Percentiles rank a stretch among this genome's conserved stretches.
phyloP scores from a whole-genome alignment of 2,113 vertebrate genomes.

The Myotis yumanensis region DNA sequence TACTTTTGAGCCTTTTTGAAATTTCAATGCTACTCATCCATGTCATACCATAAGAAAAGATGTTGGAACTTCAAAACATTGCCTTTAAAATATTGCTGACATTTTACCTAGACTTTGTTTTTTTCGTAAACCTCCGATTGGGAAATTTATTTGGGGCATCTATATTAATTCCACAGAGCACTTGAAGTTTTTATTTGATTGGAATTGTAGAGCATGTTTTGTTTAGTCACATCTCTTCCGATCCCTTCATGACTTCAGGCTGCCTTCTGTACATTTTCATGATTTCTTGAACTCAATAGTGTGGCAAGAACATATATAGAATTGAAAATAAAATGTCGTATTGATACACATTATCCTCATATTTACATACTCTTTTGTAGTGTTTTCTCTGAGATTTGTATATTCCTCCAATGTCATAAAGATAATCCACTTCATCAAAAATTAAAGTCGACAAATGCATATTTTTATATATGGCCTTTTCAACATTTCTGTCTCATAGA shows the following conservation, averaged over 20 bases:
- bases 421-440: neutral
- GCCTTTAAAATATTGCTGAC: neutral
- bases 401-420: neutral
- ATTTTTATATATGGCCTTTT: neutral
- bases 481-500: neutral
- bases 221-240: constrained; percentile 17
- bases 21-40: neutral
- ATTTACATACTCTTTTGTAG: neutral
- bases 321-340: constrained; percentile 31
- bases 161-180: neutral
- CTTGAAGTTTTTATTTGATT: neutral
- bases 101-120: neutral
- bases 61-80: neutral
- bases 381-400: neutral
- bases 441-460: neutral
- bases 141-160: neutral
- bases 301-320: neutral
- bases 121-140: neutral
- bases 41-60: neutral
- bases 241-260: neutral
- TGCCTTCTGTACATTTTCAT: constrained; percentile 3
- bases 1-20: neutral
- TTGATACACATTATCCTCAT: neutral
- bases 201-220: constrained; percentile 21
- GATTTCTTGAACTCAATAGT: constrained; percentile 29